Conservation (phyloP, 2,113 vertebrate species). For the Callorhinus ursinus region DNA sequence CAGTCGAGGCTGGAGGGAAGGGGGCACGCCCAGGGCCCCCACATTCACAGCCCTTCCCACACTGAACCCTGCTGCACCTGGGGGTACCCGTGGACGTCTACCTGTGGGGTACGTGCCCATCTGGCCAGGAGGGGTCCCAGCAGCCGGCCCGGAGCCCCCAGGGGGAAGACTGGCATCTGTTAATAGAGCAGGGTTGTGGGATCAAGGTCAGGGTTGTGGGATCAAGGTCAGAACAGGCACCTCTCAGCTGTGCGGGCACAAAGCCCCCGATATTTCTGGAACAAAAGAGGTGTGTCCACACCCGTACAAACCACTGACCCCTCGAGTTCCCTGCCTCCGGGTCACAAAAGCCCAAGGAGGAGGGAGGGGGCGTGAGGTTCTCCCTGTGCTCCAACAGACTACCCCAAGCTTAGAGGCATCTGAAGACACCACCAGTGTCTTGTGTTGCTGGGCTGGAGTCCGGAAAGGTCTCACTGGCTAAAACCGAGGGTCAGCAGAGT, state of each 20-base stretch:
- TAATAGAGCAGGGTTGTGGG: neutral
- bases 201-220: fast-evolving
- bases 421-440: fast-evolving
- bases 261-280: fast-evolving
- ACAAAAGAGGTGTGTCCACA: neutral
- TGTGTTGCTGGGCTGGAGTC: fast-evolving
- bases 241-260: fast-evolving
- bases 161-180: fast-evolving
- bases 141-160: fast-evolving
- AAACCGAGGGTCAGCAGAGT: neutral
- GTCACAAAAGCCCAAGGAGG: neutral
- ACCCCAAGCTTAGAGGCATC: fast-evolving
- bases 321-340: fast-evolving
- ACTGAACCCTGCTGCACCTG: fast-evolving
- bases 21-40: neutral
- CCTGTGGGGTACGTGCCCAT: slow-evolving; percentile 28
- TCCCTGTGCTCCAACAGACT: fast-evolving
- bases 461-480: fast-evolving
- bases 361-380: fast-evolving
- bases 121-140: neutral
- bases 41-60: fast-evolving
- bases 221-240: neutral
- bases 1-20: fast-evolving
- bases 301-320: neutral
- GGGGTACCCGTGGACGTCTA: fast-evolving